Evolutionary conservation across 2,888 invertebrate species (phyloP), one percentile per base, ranked within the genome.

Genomic region (Caenorhabditis macrosperma): DNA sequence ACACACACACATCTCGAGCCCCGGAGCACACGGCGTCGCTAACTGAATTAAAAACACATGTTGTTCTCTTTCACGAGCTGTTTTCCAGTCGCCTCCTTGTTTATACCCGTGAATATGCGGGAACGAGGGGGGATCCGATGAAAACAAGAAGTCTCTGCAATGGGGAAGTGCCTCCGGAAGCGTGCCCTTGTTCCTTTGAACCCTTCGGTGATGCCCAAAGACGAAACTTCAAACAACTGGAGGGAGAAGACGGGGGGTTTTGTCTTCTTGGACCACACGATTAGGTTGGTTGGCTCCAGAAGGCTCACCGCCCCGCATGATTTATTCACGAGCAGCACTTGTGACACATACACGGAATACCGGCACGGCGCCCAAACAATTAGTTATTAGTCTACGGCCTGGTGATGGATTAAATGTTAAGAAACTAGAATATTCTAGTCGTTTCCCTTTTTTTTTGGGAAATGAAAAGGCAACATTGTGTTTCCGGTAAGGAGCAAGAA

Each of bases 321-420:
- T 50, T 69, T 69, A 69, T 69, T 69, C 69, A 69, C 41, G 24
- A 67, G 20, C 5, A 15, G 48, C 20, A 28, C 69, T 69, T 69
- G 52, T 60, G 60, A 69, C 69, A 69, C 69, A 59, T 38, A 48
- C 46, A 30, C 52, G n/a, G 12, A 50, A 52, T 52, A 52, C 67
- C 67, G 57, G 55, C 12, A 30, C 54, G 54, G 44, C 54, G 44
- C 44, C 38, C 55, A 68, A 68, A 68, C 59, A 68, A 68, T 68
- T 68, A 68, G 50, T 68, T 38, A 28, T 66, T 55, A 54, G 50
- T 33, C 7, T 55, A n/a, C 17, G 41, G 24, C 17, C 17, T 22
- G 12, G 24, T 66, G 67, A 67, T 67, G 57, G 57, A 67, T 67
- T 67, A 54, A 33, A 52, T n/a, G 24, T 50, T 50, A 33, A 48